Base-by-base conservation (phyloP, 2,797 vertebrate genomes). In the Trematomus bernacchii region DNA sequence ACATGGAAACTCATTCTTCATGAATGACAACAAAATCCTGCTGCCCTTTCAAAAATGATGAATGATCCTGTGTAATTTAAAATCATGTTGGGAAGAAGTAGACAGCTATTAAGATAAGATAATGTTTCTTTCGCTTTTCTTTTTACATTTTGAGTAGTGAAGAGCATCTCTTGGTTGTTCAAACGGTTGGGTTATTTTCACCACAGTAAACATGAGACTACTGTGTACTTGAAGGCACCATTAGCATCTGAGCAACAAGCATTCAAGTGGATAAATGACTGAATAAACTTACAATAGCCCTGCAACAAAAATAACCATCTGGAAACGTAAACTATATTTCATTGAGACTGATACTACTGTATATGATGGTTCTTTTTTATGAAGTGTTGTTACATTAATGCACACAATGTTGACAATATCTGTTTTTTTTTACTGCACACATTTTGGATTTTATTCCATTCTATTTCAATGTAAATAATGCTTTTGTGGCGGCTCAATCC, bases 221-320 rank as follows among this genome's bases (percentile, higher is more conserved):
- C 14, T 11, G 9, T 54, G 54, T 21, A 60, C n/a, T 37, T 67
- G 15, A 59, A 21, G 6, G 18, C 23, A 37, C 2, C 16, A 52
- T 63, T 73, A 48, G 27, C 37, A 57, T 50, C 0, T 66, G 48
- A 52, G 19, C 40, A 23, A 59, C n/a, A 71, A 60, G 14, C 50
- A 62, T 44, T 3, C 33, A 3, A 42, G 5, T 42, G 7, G 7
- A 69, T 10, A 16, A 30, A 51, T 14, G 1, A 37, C 58, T 53
- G 27, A 59, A 71, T 58, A 27, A 27, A 9, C 11, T 44, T 42
- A 40, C n/a, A 58, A 27, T 15, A 42, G 4, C 37, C 37, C 12
- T 48, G 19, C 19, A 18, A 37, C 11, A 52, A 70, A 57, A 47
- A 43, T n/a, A 4, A 42, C 44, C 8, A 42, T 6, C 37, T 21